A percentile compares a stretch with the other conserved stretches of the same genome.
Evolutionary conservation across 2,888 invertebrate species (phyloP).

Genomic region (Scelioninae gen. 1): DNA sequence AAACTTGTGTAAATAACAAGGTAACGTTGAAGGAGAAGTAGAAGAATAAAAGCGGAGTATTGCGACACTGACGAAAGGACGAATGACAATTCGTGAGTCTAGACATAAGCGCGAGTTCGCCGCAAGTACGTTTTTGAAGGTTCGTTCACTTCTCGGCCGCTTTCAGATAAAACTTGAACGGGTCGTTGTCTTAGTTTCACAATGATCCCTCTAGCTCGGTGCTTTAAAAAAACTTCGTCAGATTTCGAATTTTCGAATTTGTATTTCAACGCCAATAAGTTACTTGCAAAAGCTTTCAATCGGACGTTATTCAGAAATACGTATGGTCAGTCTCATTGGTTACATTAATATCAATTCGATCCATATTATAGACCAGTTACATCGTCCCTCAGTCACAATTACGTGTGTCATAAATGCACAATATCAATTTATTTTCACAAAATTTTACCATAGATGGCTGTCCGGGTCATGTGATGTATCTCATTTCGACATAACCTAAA

Average conservation of each 20-base stretch:
- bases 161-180: constrained; percentile 26
- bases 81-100: constrained; percentile 25
- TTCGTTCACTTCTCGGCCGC: constrained; percentile 48
- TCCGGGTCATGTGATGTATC: no score
- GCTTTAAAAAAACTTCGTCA: not conserved
- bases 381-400: no score
- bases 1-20: constrained; percentile 29
- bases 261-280: constrained; percentile 6
- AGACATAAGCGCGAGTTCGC: constrained; percentile 29
- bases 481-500: no score
- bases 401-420: no score
- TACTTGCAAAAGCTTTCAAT: constrained; percentile 58
- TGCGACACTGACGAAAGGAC: constrained; percentile 44
- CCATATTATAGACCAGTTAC: no score
- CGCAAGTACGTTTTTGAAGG: constrained; percentile 40
- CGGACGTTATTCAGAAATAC: not conserved
- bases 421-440: no score
- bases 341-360: no score
- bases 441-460: no score
- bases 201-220: no score
- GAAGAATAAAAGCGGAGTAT: not conserved
- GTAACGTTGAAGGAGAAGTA: not conserved
- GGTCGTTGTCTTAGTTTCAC: constrained; percentile 19
- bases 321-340: no score
- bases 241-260: constrained; percentile 18